These are phyloP conservation scores for Trematocara macrostoma DNA, from an alignment of 2,113 vertebrate species.

Conservation along the genomic window DNA sequence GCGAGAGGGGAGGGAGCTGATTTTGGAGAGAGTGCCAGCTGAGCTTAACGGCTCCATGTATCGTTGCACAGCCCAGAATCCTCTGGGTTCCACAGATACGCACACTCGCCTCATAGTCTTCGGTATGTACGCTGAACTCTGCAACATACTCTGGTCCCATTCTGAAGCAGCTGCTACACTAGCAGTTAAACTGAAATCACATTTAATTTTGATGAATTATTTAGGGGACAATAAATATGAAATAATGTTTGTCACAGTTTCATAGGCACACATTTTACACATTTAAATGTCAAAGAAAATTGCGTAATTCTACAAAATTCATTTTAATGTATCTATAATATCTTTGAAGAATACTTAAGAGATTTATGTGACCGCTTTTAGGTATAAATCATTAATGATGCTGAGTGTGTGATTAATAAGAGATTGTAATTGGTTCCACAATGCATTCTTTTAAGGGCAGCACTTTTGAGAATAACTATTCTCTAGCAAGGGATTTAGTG, in stretches of 20 bases:
- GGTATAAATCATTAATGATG: conserved; percentile 62
- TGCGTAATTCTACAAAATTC: background rate
- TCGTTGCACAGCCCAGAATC: conserved; percentile 95
- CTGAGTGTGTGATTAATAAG: conserved; percentile 68
- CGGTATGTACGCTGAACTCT: conserved; percentile 65
- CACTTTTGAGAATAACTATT: conserved; percentile 29
- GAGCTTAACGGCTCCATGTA: conserved; percentile 98
- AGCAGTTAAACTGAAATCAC: background rate
- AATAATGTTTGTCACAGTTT: background rate
- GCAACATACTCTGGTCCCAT: background rate
- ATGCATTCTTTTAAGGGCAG: conserved; percentile 37
- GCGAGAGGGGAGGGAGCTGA: conserved; percentile 84
- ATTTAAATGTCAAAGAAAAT: conserved; percentile 27
- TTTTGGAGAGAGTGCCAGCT: conserved; percentile 88
- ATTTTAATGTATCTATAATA: conserved; percentile 29
- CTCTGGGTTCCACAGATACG: conserved; percentile 93
- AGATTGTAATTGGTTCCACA: conserved; percentile 60
- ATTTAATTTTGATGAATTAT: conserved; percentile 30
- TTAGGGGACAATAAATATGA: conserved; percentile 23
- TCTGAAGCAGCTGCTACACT: background rate
- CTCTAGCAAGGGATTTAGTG: conserved; percentile 14
- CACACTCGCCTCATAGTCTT: conserved; percentile 98
- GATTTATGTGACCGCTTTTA: conserved; percentile 38
- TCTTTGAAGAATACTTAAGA: conserved; percentile 22
- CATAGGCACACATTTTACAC: conserved; percentile 9